Evolutionary conservation across 1,140 invertebrate species (phyloP), one percentile per base, ranked within the genome.

Genomic region (Brachionus rotundiformis): DNA sequence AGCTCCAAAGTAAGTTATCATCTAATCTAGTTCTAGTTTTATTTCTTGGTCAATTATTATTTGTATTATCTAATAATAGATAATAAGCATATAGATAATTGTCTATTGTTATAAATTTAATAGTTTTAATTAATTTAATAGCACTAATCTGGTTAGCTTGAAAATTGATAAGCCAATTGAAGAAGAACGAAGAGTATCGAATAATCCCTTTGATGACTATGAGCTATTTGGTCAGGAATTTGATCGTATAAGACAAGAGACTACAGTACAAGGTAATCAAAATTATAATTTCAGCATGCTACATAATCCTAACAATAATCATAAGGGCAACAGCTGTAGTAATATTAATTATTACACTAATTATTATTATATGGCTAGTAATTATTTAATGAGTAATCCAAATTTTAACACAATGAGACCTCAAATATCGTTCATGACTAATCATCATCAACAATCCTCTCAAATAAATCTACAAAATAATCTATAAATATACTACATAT

Each of bases 161-260:
- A 54, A 54, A 54, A 25, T 54, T 19, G 47, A 54, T 19, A 54
- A 54, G 19, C 47, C 61, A 33, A 63, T 63, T n/a, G 29, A 63
- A 33, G 61, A 33, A 63, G 71, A 39, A 75, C 33, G 27, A 75
- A 39, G 36, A 75, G 73, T 77, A 11, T 77, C 73, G 29, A 77
- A 77, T 19, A 49, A 77, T 49, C 73, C 73, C 4, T 59, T 77
- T 10, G 49, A 77, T 47, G 73, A 77, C 25, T 49, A 77, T 8
- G 73, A 77, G 25, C 33, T 77, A 33, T 77, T 77, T 25, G 73
- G 73, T 77, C 73, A 54, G n/a, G 73, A 77, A 47, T 77, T 77
- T 59, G 73, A 77, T 27, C 36, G 29, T 5, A 77, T 77, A 29
- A 23, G 73, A 2, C 73, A 77, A 8, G 73, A 49, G 44, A 33